Conservation (phyloP, 2,888 invertebrate species). For the Netelia inedita region DNA sequence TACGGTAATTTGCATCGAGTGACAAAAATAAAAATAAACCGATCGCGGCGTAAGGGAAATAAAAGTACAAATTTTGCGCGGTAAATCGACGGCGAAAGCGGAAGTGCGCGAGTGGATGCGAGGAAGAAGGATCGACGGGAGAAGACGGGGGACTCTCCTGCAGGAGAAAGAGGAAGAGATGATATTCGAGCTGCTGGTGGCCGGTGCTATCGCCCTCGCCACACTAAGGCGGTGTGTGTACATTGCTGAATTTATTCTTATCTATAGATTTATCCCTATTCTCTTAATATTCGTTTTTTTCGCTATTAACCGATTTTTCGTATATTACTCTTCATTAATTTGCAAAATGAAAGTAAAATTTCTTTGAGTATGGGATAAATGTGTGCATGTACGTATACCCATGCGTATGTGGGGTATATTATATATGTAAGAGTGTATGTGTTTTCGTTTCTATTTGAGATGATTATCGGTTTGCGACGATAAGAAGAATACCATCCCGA, state of each 20-base stretch:
- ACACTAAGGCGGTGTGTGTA: slow-evolving; percentile 85
- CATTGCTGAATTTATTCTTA: slow-evolving; percentile 82
- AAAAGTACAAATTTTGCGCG: background rate
- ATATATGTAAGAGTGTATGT: background rate
- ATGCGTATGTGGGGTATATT: background rate
- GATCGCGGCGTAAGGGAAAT: slow-evolving; percentile 34
- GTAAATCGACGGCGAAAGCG: slow-evolving; percentile 49
- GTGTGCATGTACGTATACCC: no score
- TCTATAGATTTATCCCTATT: slow-evolving; percentile 65
- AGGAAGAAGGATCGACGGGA: slow-evolving; percentile 76
- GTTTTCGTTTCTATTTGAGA: background rate
- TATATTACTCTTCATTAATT: background rate
- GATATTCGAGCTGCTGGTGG: slow-evolving; percentile 84
- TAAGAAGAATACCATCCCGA: slow-evolving; percentile 27
- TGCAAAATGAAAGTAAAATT: no score
- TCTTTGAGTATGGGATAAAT: no score
- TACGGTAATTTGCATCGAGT: background rate
- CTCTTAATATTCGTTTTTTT: slow-evolving; percentile 13
- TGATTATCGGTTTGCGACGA: slow-evolving; percentile 30
- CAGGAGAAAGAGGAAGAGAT: slow-evolving; percentile 83
- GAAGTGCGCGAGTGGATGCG: slow-evolving; percentile 79
- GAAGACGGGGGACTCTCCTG: slow-evolving; percentile 78
- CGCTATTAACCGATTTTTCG: slow-evolving; percentile 28
- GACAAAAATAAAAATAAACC: slow-evolving; percentile 18
- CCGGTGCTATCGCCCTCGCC: slow-evolving; percentile 84